Evolutionary conservation across 2,797 vertebrate genomes (phyloP).

Genomic region (Rhinogobio ventralis): DNA sequence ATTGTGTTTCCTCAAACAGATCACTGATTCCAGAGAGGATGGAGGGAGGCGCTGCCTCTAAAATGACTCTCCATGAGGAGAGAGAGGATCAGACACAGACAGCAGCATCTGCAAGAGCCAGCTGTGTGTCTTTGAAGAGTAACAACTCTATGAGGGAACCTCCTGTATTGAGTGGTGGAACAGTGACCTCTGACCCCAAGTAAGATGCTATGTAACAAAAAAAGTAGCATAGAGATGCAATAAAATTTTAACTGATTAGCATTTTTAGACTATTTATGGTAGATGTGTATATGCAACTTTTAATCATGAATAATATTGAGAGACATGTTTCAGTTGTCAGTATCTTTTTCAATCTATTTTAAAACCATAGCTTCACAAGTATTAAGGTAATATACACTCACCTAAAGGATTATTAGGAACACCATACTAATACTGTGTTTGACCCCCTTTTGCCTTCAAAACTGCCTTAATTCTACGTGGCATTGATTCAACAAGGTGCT

Average conservation of each 20-base stretch:
- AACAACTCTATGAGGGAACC: not conserved
- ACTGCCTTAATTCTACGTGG: no score
- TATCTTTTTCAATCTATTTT: no score
- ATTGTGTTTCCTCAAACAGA: not conserved
- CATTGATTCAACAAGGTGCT: no score
- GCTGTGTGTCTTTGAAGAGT: slow-evolving; percentile 17
- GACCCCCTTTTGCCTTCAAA: no score
- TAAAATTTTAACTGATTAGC: not conserved
- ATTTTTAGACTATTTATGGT: not conserved
- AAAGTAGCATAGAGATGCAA: not conserved
- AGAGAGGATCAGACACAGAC: not conserved
- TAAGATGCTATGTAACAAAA: not conserved
- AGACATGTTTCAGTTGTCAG: no score
- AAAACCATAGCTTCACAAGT: not conserved
- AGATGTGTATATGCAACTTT: not conserved
- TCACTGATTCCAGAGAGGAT: not conserved
- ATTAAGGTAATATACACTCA: no score
- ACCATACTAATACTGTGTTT: no score
- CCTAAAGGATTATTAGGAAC: no score
- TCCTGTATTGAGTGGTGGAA: not conserved
- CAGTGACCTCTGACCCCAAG: not conserved
- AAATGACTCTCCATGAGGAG: not conserved
- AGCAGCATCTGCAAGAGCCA: not conserved
- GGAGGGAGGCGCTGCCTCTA: not conserved
- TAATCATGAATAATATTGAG: no score